Base-by-base conservation (phyloP, 2,797 vertebrate genomes). In the Sebastes iracundus region DNA sequence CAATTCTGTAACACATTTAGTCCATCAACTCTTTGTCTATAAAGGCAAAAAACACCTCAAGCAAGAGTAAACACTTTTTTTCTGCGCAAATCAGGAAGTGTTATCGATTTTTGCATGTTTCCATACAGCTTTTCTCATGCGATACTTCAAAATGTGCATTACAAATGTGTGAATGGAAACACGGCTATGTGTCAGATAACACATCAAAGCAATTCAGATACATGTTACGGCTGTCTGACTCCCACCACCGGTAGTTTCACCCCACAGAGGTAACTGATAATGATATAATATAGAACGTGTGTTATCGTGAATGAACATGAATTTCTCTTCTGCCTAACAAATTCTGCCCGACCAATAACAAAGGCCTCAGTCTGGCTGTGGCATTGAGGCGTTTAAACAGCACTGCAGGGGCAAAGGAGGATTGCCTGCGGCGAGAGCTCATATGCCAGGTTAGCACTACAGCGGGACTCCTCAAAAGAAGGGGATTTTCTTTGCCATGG, bases 381-480 rank as follows among this genome's bases (percentile, higher is more conserved):
- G 64, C 38, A 56, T 60, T 7, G 62, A 74, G 55, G 72, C 84
- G 65, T 82, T 87, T 67, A 80, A 90, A 85, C 76, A 66, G 66
- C 11, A 9, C 67, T 38, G 28, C 35, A 27, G 63, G 55, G 67
- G 38, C 9, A 81, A 80, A 65, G 46, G 52, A 87, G 72, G 60
- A 81, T 52, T 69, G 70, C 77, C 55, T 60, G 71, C 1, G 1
- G 77, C 67, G 65, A 80, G 67, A 60, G 73, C 75, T 74, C 12
- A 28, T 67, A 75, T 88, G 85, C 72, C 71, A 69, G 70, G 70
- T 88, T 84, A 84, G 79, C 11, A 3, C 72, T 32, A 73, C 63
- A 56, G 71, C 61, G 84, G 78, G 87, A 82, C 82, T 86, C 83
- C 85, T 90, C 86, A 89, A 86, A 90, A 78, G 77, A 73, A 74